These are phyloP conservation scores for Crotalus tigris DNA, from an alignment of 2,113 vertebrate genomes.

Conservation along the genomic window DNA sequence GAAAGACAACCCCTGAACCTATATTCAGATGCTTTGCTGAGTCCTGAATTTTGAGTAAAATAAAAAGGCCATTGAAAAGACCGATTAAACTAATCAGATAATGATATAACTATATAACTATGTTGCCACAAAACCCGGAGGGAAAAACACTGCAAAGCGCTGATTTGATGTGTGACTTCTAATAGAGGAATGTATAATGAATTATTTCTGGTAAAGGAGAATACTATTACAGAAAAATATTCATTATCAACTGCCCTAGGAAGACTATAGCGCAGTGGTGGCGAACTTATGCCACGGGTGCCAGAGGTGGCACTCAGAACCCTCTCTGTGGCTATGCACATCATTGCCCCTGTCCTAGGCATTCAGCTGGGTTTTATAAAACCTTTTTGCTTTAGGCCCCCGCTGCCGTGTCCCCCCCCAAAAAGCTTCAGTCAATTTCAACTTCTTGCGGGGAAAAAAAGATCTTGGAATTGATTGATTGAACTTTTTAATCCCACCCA, in stretches of 20 bases:
- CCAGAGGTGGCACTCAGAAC: no score
- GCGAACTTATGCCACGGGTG: no score
- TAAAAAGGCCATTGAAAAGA: conserved; percentile 37
- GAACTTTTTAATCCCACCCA: no score
- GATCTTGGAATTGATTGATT: no score
- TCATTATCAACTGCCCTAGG: conserved; percentile 41
- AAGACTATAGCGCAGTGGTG: background rate
- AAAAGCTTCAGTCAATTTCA: no score
- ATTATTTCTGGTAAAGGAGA: conserved; percentile 1
- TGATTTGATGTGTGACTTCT: conserved; percentile 38
- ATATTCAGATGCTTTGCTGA: accelerated
- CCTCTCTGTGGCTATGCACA: no score
- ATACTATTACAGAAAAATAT: conserved; percentile 15
- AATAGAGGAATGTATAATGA: background rate
- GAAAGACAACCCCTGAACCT: accelerated
- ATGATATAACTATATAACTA: conserved; percentile 33
- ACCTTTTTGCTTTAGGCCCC: no score
- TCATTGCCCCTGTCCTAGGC: no score
- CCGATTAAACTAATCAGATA: conserved; percentile 51
- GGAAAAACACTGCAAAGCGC: conserved; percentile 45
- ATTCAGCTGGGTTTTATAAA: no score
- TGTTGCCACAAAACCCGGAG: conserved; percentile 51
- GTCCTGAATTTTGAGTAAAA: background rate
- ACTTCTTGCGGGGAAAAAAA: no score
- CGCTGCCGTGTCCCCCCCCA: no score